These are phyloP conservation scores for Channa striata DNA, from an alignment of 2,797 vertebrate species.

Conservation along the genomic window DNA sequence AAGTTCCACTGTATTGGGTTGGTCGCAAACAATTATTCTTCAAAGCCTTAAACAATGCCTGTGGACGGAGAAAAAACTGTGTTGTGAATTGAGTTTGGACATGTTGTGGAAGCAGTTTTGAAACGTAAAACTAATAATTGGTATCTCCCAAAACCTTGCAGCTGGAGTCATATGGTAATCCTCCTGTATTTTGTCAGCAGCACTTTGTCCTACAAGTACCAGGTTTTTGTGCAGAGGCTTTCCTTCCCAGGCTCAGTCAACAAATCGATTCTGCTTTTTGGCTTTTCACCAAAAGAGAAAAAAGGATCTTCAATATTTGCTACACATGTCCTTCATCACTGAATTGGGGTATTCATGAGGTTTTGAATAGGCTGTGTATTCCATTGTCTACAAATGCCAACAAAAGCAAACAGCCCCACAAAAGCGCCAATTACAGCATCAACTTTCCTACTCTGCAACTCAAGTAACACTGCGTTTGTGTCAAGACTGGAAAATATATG, in stretches of 20 bases:
- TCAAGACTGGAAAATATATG: slow-evolving; percentile 29
- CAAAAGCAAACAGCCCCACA: slow-evolving; percentile 34
- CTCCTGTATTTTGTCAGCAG: slow-evolving; percentile 46
- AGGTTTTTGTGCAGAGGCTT: slow-evolving; percentile 40
- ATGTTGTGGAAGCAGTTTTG: slow-evolving; percentile 3
- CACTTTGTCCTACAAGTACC: slow-evolving; percentile 60
- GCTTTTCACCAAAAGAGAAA: slow-evolving; percentile 50
- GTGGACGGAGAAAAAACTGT: slow-evolving; percentile 4
- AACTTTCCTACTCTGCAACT: slow-evolving; percentile 26
- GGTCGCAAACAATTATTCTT: too few relatives aligned
- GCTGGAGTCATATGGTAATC: slow-evolving; percentile 43
- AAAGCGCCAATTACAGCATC: slow-evolving; percentile 55
- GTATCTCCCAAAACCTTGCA: slow-evolving; percentile 22
- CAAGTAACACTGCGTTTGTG: slow-evolving; percentile 2
- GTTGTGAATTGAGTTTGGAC: slow-evolving; percentile 7
- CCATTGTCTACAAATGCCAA: slow-evolving; percentile 35
- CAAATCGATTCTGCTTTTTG: slow-evolving; percentile 66
- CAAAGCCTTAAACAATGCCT: background rate
- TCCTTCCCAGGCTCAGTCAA: slow-evolving; percentile 50
- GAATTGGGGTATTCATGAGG: slow-evolving; percentile 47
- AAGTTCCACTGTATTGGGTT: background rate
- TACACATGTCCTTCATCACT: slow-evolving; percentile 64
- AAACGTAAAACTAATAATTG: slow-evolving; percentile 24
- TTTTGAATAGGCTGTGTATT: slow-evolving; percentile 47
- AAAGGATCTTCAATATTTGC: slow-evolving; percentile 57